Evolutionary conservation across 2,797 vertebrate species (phyloP).

Genomic region (Notolepis coatsorum): DNA sequence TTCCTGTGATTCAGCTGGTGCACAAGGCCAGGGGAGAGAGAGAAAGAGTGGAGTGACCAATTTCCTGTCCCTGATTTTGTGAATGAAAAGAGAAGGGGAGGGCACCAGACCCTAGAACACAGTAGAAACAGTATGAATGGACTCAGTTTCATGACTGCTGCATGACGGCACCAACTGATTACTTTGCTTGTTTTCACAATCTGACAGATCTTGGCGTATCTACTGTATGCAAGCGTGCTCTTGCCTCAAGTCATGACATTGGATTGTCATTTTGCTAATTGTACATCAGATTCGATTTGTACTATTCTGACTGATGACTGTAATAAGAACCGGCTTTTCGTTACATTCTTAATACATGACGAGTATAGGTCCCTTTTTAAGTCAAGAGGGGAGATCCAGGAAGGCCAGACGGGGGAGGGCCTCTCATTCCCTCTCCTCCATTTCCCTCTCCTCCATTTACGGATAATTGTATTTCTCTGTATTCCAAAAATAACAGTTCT

Average conservation of each 20-base stretch:
- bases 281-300: slow-evolving; percentile 17
- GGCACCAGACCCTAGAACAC: slow-evolving; percentile 57
- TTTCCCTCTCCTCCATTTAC: no score
- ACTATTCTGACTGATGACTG: slow-evolving; percentile 18
- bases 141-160: slow-evolving; percentile 14
- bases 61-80: slow-evolving; percentile 75
- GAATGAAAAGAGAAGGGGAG: slow-evolving; percentile 71
- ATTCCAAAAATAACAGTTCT: slow-evolving; percentile 43
- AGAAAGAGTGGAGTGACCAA: slow-evolving; percentile 41
- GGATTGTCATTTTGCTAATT: slow-evolving; percentile 25
- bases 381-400: not conserved
- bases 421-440: slow-evolving; percentile 2
- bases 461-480: slow-evolving; percentile 36
- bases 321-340: slow-evolving; percentile 36
- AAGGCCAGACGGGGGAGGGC: not conserved
- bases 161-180: slow-evolving; percentile 36
- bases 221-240: not conserved
- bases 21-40: slow-evolving; percentile 50
- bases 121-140: slow-evolving; percentile 47
- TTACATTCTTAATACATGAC: slow-evolving; percentile 10
- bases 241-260: slow-evolving; percentile 24
- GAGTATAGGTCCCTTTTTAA: not conserved
- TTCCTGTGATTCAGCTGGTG: slow-evolving; percentile 73
- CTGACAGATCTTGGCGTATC: slow-evolving; percentile 11
- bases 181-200: slow-evolving; percentile 36